A percentile compares a stretch with the other conserved stretches of the same genome.
These are phyloP conservation scores for Melanerpes formicivorus DNA, from an alignment of 2,113 vertebrate species.

Conservation along the genomic window DNA sequence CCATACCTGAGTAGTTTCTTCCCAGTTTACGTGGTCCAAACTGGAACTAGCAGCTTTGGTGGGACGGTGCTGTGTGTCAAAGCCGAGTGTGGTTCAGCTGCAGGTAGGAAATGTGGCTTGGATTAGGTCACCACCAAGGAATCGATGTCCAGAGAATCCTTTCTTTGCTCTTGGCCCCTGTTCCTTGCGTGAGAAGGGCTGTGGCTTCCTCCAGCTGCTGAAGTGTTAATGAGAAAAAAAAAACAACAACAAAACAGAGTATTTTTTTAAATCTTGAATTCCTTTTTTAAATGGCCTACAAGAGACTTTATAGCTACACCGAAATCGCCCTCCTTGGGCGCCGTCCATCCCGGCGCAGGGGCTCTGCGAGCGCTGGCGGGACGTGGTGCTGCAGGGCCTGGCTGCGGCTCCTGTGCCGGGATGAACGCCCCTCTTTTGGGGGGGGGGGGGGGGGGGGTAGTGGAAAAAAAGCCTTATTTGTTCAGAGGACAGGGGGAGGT, in stretches of 20 bases:
- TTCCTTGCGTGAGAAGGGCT: not conserved
- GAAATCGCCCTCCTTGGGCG: not conserved
- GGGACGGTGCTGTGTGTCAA: not conserved
- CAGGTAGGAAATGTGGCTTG: accelerated
- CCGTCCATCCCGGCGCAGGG: accelerated
- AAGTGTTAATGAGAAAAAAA: not conserved
- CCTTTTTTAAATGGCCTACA: slow-evolving; percentile 46
- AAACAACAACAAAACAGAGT: not conserved
- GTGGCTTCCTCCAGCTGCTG: slow-evolving; percentile 22
- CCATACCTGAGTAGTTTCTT: not conserved
- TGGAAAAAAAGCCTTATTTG: not conserved
- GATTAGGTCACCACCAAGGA: not conserved
- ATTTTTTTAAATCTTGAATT: slow-evolving; percentile 59
- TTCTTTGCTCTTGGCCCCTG: not conserved
- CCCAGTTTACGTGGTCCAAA: not conserved
- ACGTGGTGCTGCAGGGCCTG: not conserved
- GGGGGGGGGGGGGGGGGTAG: accelerated
- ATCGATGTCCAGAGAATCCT: not conserved
- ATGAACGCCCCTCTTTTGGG: not conserved
- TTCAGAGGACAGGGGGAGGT: not conserved
- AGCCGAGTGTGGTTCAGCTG: not conserved
- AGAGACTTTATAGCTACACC: slow-evolving; percentile 6
- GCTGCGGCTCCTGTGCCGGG: not conserved
- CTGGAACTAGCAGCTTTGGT: not conserved
- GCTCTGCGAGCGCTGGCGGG: accelerated